Evolutionary conservation across 2,888 invertebrate species (phyloP), one percentile per base, ranked within the genome.

Genomic region (Syrista parreyssii): DNA sequence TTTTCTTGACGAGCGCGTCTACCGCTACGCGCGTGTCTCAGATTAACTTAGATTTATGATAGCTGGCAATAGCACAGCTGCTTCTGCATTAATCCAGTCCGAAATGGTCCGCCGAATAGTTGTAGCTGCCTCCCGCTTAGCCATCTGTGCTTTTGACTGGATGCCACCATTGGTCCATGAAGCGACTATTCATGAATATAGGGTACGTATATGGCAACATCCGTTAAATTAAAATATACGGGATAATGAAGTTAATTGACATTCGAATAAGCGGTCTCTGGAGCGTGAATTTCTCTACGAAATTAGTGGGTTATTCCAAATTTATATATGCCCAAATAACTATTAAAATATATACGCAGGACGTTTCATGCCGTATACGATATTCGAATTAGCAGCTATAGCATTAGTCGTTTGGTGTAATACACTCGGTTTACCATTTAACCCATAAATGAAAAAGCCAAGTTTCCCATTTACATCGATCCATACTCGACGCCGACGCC

Each of bases 21-120:
- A 15, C 40, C 79, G 79, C 69, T 73, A 79, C 79, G 76, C 80
- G 80, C 77, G 84, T 83, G 84, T 85, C 80, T 84, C 82, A 87
- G 86, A 87, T 89, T 89, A 89, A 86, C 84, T 83, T 76, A 86
- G 86, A 89, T 89, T 89, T 87, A 89, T 84, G 87, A 86, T 82
- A 81, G 80, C 76, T 74, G 75, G 75, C 79, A 76, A 83, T 81
- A 81, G 81, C 83, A 81, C 89, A 88, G 86, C 88, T 88, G 88
- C 81, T 85, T 84, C 85, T 81, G 82, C 87, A 88, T 89, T 90
- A 89, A 89, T 89, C 87, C 85, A 83, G 82, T 83, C 82, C 82
- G 84, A 86, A 87, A 85, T 83, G 82, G 82, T 84, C 84, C 81
- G 77, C 75, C 82, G 82, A 87, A 85, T 84, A 80, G 82, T 81